Evolutionary conservation across 2,797 vertebrate species (phyloP), one percentile per base, ranked within the genome.

Genomic region (Catostomus latipinnis): DNA sequence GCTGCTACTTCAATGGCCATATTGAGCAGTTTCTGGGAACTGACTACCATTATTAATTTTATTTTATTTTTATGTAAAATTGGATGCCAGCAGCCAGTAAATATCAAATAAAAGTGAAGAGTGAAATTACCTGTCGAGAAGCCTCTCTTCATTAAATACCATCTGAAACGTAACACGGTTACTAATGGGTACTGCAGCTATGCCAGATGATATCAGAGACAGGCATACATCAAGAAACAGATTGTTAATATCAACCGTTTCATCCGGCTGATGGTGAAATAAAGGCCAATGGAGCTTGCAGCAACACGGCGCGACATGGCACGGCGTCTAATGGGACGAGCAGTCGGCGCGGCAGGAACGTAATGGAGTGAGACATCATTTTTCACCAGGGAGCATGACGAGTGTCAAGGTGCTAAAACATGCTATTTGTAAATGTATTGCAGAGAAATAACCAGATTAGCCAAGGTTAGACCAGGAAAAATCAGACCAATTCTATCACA

Each of bases 241-340:
- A 93, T 94, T 94, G 94, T 94, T 94, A 95, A 95, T 94, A 94
- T 94, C 93, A 93, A 90, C 86, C 92, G 93, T 95, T 93, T 94
- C 93, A 93, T 95, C 92, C 92, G 93, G 92, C 90, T 88, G 92
- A 92, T 93, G 90, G 91, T 93, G 92, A 94, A 95, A 94, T 95
- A 95, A 95, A 95, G 89, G 93, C 90, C 94, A 94, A 94, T 94
- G 94, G 91, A 92, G 93, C 94, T 93, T 95, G 93, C 92, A 92
- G 94, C 92, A 92, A 93, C 94, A 93, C 82, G 91, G 91, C 90
- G 88, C 90, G 84, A 93, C 91, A 87, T 84, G 85, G 84, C 75
- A 85, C 87, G 68, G 88, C 86, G 86, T 90, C 91, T 95, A 95
- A 95, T 95, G 94, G 93, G 91, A 93, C 91, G 90, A 92, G 90